Percentiles rank a stretch among this genome's conserved stretches.
phyloP scores from a whole-genome alignment of 1,140 invertebrate species.

The Calliphora vicina region DNA sequence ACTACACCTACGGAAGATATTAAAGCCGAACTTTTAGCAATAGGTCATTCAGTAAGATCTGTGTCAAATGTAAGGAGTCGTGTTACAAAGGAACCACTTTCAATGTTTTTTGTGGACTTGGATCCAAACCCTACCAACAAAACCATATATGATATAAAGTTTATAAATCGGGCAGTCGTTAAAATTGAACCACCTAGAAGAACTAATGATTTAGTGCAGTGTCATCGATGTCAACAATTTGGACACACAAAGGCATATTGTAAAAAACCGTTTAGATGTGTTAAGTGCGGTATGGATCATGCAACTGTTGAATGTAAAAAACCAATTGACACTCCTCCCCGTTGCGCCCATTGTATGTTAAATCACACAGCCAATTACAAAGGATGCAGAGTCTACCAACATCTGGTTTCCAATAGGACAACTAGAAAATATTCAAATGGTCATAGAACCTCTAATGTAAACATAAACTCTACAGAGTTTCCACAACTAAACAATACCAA shows the following conservation, averaged over 20 bases:
- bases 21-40: background rate
- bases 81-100: conserved; percentile 14
- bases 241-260: conserved; percentile 32
- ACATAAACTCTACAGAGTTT: background rate
- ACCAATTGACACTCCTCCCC: conserved; percentile 45
- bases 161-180: background rate
- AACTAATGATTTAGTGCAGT: conserved; percentile 26
- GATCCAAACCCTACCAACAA: conserved; percentile 27
- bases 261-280: conserved; percentile 12
- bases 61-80: background rate
- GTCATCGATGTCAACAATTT: conserved; percentile 27
- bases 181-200: conserved; percentile 33
- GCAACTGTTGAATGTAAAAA: conserved; percentile 45
- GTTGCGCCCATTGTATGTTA: conserved; percentile 53
- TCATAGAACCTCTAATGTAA: background rate
- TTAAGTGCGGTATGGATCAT: conserved; percentile 60
- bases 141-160: conserved; percentile 8
- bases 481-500: background rate
- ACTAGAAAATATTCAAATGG: background rate
- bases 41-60: conserved; percentile 22
- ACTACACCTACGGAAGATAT: background rate
- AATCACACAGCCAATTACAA: conserved; percentile 49
- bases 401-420: background rate
- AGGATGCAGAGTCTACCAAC: conserved; percentile 4
- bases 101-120: conserved; percentile 33